A percentile compares a stretch with the other conserved stretches of the same genome.
These are phyloP conservation scores for Megastigmus dorsalis DNA, from an alignment of 2,888 invertebrate species.

Conservation along the genomic window DNA sequence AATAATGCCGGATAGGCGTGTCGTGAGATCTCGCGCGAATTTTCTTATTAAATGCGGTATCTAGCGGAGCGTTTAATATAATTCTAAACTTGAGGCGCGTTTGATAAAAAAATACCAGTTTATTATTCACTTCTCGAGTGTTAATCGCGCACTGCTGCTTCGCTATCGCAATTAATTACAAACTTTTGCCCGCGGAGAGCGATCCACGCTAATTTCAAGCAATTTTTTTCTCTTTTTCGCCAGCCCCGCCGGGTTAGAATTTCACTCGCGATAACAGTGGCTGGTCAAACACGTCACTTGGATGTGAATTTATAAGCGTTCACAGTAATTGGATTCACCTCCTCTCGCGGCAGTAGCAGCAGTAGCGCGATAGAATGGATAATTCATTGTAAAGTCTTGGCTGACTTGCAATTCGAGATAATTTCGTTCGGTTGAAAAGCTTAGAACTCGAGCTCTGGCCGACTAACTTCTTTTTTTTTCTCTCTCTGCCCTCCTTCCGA, in stretches of 20 bases:
- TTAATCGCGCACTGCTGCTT: not conserved
- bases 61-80: no score
- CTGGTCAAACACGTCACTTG: conserved; percentile 25
- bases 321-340: conserved; percentile 22
- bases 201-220: not conserved
- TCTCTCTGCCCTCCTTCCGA: no score
- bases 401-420: no score
- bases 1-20: no score
- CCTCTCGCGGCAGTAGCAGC: no score
- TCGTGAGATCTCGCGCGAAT: no score
- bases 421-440: no score
- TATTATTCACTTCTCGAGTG: not conserved
- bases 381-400: conserved; percentile 1
- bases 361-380: not conserved
- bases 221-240: not conserved
- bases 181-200: conserved; percentile 16
- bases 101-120: no score
- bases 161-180: not conserved
- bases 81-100: no score
- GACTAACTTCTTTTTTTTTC: no score
- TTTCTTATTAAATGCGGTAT: no score
- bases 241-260: not conserved
- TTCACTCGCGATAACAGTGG: not conserved
- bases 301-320: conserved; percentile 25
- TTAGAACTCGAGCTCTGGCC: no score